Base-by-base conservation (phyloP, 37 sponge, comb jelly and placozoan genomes). In the Hexactinellida sp. region DNA sequence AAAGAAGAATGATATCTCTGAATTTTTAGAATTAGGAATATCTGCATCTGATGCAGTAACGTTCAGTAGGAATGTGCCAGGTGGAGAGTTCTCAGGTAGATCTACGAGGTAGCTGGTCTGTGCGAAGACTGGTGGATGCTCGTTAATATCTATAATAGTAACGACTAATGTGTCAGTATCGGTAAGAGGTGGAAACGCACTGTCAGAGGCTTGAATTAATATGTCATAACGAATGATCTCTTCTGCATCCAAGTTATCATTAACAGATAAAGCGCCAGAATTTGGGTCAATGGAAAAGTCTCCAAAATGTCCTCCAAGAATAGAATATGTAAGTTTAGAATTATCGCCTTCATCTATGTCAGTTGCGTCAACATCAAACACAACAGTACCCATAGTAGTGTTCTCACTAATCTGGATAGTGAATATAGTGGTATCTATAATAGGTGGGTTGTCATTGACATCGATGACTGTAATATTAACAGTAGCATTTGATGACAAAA, bases 291-390 rank as follows among this genome's bases (percentile, higher is more conserved):
- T 36, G 24, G 52, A 71, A 36, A 54, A 51, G 36, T 41, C 24
- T 19, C 32, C 54, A 24, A 47, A 39, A 85, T 85, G 39, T 63
- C 86, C 86, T 24, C 54, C 37, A 41, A 85, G 54, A 85, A 85
- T 41, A 3, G 54, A n/a, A 85, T 85, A 85, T 7, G 54, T 47
- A 19, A 85, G 25, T 54, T 21, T 54, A 13, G 54, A 39, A n/a
- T 85, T 85, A 36, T 9, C 24, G 5, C 86, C 86, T 30, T 82
- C 82, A n/a, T 85, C 86, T 19, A 36, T 36, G 83, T 86, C 87
- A 23, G 76, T 36, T 10, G 82, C 82, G 23, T 82, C 82, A 21
- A 86, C 87, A 83, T 37, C 37, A 82, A 82, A 82, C 37, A 86
- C 82, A 24, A 54, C n/a, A 24, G 82, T 55, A n/a, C 82, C 82